phyloP scores from a whole-genome alignment of 2,113 vertebrate species.

The Myrmecobius fasciatus region DNA sequence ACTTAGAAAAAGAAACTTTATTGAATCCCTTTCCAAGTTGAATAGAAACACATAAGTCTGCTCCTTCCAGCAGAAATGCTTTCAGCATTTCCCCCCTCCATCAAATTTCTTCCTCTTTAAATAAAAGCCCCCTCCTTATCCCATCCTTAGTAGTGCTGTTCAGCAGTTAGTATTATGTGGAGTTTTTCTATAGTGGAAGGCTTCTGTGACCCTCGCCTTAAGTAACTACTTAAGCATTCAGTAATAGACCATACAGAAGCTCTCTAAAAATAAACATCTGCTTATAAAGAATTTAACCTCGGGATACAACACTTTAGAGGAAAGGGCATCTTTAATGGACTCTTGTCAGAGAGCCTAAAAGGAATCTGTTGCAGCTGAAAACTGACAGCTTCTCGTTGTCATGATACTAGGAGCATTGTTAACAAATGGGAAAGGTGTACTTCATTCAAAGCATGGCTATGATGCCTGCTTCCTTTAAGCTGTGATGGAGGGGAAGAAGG shows the following conservation, averaged over 20 bases:
- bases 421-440: slow-evolving; percentile 48
- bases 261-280: slow-evolving; percentile 79
- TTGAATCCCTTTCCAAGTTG: slow-evolving; percentile 57
- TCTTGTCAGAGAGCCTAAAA: slow-evolving; percentile 43
- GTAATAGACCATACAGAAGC: slow-evolving; percentile 58
- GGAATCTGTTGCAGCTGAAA: slow-evolving; percentile 59
- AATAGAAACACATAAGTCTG: slow-evolving; percentile 68
- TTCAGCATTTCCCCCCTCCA: neutral
- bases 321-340: slow-evolving; percentile 66
- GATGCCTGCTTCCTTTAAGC: neutral
- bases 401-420: slow-evolving; percentile 23
- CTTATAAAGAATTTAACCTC: slow-evolving; percentile 73
- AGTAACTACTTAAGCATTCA: slow-evolving; percentile 68
- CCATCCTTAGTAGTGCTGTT: neutral
- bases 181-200: slow-evolving; percentile 60
- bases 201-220: slow-evolving; percentile 59
- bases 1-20: slow-evolving; percentile 56
- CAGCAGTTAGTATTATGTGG: slow-evolving; percentile 64
- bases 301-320: slow-evolving; percentile 23
- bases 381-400: slow-evolving; percentile 46
- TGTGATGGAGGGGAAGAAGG: slow-evolving; percentile 5
- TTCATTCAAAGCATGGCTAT: neutral
- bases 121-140: slow-evolving; percentile 56
- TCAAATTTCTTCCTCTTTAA: slow-evolving; percentile 68
- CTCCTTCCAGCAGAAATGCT: slow-evolving; percentile 69